phyloP scores from a whole-genome alignment of 1,140 invertebrate species.

The Zaprionus vittiger region DNA sequence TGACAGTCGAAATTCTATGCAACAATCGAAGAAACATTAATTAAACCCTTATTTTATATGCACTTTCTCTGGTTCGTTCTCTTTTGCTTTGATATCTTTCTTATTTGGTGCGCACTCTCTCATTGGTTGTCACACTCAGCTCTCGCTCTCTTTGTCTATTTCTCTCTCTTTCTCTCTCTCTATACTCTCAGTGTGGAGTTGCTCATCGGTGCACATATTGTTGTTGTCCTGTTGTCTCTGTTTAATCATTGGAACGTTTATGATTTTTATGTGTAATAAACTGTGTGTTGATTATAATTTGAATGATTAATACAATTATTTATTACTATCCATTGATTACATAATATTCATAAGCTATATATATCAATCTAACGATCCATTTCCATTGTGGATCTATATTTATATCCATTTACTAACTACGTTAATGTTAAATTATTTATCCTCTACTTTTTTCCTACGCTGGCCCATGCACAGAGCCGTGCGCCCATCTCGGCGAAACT shows the following conservation, averaged over 20 bases:
- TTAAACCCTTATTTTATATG: constrained; percentile 39
- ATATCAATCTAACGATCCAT: constrained; percentile 4
- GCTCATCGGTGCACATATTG: constrained; percentile 38
- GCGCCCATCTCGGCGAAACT: constrained; percentile 99
- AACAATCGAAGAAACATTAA: background rate
- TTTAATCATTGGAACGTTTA: constrained; percentile 64
- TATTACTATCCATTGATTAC: constrained; percentile 42
- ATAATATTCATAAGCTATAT: constrained; percentile 34
- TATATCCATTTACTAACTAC: constrained; percentile 59
- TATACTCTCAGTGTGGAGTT: constrained; percentile 16
- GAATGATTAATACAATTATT: constrained; percentile 24
- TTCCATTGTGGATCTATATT: background rate
- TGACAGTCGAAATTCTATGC: constrained; percentile 12
- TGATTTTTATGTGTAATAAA: constrained; percentile 43
- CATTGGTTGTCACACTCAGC: constrained; percentile 33
- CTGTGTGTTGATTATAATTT: constrained; percentile 10
- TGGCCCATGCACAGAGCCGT: constrained; percentile 90
- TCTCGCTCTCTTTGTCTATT: constrained; percentile 8
- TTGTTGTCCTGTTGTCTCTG: constrained; percentile 57
- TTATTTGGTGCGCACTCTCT: constrained; percentile 40
- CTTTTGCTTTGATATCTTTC: constrained; percentile 6
- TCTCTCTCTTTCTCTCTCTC: constrained; percentile 10
- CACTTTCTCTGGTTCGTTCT: constrained; percentile 36
- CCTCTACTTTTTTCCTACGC: constrained; percentile 57
- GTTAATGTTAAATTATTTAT: constrained; percentile 63